Percentiles rank a stretch among this genome's conserved stretches.
Evolutionary conservation across 2,888 invertebrate species (phyloP).

Genomic region (Thelaira solivaga): DNA sequence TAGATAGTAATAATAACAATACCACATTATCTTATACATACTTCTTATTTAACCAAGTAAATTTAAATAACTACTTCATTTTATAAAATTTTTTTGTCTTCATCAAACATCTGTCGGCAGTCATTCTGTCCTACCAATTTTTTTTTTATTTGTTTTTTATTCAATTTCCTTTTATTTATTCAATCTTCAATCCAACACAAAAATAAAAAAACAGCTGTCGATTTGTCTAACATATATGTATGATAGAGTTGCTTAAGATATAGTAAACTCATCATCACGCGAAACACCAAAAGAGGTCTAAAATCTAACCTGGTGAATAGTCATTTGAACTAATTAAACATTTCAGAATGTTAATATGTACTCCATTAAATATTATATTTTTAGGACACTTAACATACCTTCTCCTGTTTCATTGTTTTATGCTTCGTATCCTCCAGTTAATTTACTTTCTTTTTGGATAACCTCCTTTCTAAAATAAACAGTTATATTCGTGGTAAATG

Average conservation of each 20-base stretch:
- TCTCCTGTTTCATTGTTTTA: conserved; percentile 70
- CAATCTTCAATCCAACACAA: neutral
- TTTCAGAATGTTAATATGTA: neutral
- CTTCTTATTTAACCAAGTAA: neutral
- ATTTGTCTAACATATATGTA: neutral
- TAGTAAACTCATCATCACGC: neutral
- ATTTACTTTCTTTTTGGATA: conserved; percentile 40
- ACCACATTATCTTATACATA: neutral
- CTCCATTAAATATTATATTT: neutral
- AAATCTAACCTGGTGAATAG: neutral
- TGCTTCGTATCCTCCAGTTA: conserved; percentile 60
- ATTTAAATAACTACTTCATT: neutral
- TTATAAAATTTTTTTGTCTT: neutral
- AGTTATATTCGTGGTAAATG: conserved; percentile 5
- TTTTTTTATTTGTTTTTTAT: neutral
- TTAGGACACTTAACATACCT: no score
- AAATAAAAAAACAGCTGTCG: conserved; percentile 21
- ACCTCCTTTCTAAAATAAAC: conserved; percentile 16
- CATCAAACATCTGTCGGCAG: conserved; percentile 24
- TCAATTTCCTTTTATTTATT: conserved; percentile 21
- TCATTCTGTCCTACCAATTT: neutral
- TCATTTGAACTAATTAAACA: neutral
- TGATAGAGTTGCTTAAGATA: neutral
- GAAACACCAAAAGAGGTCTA: neutral
- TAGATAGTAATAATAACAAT: neutral